Percentiles rank a stretch among this genome's conserved stretches.
Evolutionary conservation across 2,888 invertebrate genomes (phyloP).

Genomic region (Pocota personata): DNA sequence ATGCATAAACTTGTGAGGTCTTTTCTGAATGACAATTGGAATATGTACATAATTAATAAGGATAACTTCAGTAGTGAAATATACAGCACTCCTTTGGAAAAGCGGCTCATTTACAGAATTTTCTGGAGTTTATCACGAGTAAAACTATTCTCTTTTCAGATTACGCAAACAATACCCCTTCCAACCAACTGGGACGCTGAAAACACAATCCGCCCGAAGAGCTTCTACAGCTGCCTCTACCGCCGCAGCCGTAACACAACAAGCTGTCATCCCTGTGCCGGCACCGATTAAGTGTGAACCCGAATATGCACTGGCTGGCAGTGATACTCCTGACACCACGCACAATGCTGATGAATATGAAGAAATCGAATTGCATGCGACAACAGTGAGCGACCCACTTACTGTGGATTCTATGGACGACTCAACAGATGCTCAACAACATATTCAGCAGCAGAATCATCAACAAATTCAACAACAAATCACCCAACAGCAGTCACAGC

Average conservation of each 20-base stretch:
- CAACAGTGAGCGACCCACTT: slow-evolving; percentile 75
- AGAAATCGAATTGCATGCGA: slow-evolving; percentile 80
- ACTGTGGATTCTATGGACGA: slow-evolving; percentile 77
- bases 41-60: too few relatives aligned
- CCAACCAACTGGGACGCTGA: slow-evolving; percentile 67
- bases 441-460: slow-evolving; percentile 73
- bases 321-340: slow-evolving; percentile 77
- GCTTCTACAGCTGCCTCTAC: slow-evolving; percentile 37
- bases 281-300: slow-evolving; percentile 79
- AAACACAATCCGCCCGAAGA: slow-evolving; percentile 37
- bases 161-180: slow-evolving; percentile 82
- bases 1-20: too few relatives aligned
- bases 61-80: too few relatives aligned
- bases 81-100: too few relatives aligned
- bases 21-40: too few relatives aligned
- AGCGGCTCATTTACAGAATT: too few relatives aligned
- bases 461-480: slow-evolving; percentile 74
- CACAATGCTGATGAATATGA: slow-evolving; percentile 78
- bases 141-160: slow-evolving; percentile 73
- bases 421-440: slow-evolving; percentile 75
- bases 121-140: too few relatives aligned
- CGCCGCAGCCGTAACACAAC: slow-evolving; percentile 66
- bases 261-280: slow-evolving; percentile 75
- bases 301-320: slow-evolving; percentile 78
- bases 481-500: slow-evolving; percentile 73